phyloP scores from a whole-genome alignment of 2,888 invertebrate species.

The Dolomedes plantarius region DNA sequence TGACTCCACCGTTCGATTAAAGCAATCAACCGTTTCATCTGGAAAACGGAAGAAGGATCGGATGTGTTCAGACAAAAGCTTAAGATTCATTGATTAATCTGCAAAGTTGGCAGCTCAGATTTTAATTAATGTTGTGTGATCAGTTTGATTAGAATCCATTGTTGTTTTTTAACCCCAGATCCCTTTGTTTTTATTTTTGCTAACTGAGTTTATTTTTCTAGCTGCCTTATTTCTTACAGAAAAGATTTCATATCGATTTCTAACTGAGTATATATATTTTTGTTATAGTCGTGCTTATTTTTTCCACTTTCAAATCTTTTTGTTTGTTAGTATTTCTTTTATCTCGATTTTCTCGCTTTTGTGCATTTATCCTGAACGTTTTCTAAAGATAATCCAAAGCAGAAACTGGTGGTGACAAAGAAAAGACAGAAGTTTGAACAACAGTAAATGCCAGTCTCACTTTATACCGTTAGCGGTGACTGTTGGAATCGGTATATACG shows the following conservation, averaged over 20 bases:
- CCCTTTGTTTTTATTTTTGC: constrained; percentile 21
- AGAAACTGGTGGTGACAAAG: constrained; percentile 39
- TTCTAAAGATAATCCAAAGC: constrained; percentile 33
- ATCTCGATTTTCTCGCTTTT: constrained; percentile 30
- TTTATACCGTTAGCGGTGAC: constrained; percentile 16
- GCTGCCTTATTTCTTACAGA: background rate
- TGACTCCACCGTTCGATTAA: background rate
- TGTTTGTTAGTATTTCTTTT: constrained; percentile 30
- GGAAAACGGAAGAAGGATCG: constrained; percentile 16
- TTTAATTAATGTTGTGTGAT: constrained; percentile 50
- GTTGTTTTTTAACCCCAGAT: background rate
- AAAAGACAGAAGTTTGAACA: constrained; percentile 25
- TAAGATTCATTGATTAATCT: constrained; percentile 30
- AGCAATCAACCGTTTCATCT: constrained; percentile 21
- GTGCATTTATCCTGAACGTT: constrained; percentile 32
- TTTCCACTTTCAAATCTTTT: constrained; percentile 19
- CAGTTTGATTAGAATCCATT: constrained; percentile 38
- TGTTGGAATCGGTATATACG: background rate
- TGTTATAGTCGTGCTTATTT: constrained; percentile 28
- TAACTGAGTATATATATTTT: constrained; percentile 5
- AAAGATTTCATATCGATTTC: constrained; percentile 49
- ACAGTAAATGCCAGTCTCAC: constrained; percentile 32
- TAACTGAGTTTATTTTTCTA: background rate
- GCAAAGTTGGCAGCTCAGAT: constrained; percentile 18
- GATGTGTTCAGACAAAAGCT: constrained; percentile 3